phyloP scores from a whole-genome alignment of 53 echinoderm and acorn worm species.

The Antedon mediterranea region DNA sequence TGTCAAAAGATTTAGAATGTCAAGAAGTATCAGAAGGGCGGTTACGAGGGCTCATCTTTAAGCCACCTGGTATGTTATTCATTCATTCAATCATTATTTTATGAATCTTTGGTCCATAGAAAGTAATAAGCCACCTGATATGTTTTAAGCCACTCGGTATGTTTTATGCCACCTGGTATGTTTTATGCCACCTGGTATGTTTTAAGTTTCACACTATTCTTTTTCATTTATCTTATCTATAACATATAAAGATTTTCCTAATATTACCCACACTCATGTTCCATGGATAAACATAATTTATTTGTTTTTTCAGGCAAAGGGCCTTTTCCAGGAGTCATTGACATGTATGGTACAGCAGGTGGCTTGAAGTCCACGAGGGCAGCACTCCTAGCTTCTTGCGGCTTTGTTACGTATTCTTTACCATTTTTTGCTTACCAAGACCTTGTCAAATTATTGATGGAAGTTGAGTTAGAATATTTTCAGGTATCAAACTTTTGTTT shows the following conservation, averaged over 20 bases:
- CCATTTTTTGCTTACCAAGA: constrained; percentile 27
- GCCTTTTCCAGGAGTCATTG: constrained; percentile 32
- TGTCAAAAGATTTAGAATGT: neutral
- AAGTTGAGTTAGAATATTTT: constrained; percentile 13
- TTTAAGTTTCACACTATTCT: too few relatives aligned
- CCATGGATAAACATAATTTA: too few relatives aligned
- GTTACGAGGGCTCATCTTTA: neutral
- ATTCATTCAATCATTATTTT: too few relatives aligned
- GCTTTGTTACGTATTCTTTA: constrained; percentile 19
- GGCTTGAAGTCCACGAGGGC: constrained; percentile 29
- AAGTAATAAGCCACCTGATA: too few relatives aligned
- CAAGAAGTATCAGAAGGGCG: neutral
- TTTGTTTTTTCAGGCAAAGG: constrained; percentile 19
- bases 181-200: too few relatives aligned
- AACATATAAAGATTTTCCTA: too few relatives aligned
- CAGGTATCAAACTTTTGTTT: too few relatives aligned
- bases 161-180: too few relatives aligned
- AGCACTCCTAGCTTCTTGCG: constrained; percentile 28
- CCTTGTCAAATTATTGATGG: constrained; percentile 1
- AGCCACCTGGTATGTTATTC: neutral
- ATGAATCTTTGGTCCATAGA: too few relatives aligned
- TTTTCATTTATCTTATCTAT: too few relatives aligned
- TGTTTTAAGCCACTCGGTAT: too few relatives aligned
- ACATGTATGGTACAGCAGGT: constrained; percentile 33
- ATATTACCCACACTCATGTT: too few relatives aligned